Base-by-base conservation (phyloP, 2,888 invertebrate species). In the Timema podura region DNA sequence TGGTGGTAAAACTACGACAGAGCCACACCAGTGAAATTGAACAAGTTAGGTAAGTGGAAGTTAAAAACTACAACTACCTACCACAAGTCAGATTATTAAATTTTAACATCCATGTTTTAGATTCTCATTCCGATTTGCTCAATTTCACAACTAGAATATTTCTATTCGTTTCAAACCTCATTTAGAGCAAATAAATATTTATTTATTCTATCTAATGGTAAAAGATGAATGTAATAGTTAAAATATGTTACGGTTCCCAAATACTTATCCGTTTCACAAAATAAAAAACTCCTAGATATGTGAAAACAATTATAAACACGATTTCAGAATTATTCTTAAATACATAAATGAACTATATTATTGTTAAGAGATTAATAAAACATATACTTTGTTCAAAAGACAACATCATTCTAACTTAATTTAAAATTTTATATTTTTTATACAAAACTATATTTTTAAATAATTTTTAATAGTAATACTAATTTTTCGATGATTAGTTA, bases 11-110 rank as follows among this genome's bases (percentile, higher is more conserved):
- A 79, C 79, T 94, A 64, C 84, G 90, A 0, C 88, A 89, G 76
- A 90, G 88, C 68, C 87, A 87, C 72, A 90, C 89, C 3, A 90
- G 89, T 69, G 93, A 93, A 78, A 85, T 91, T 11, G 88, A 90
- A 76, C 90, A 91, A 85, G 86, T 89, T 2, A 85, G 87, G 89
- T 90, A 30, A 30, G 30, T 30, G 30, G 30, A 30, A 30, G 30
- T 30, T 30, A 30, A 30, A 30, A 30, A 30, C 30, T 30, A 30
- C 30, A n/a, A 51, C 51, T 51, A 51, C n/a, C 51, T 51, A n/a
- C n/a, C 11, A n/a, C 51, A 13, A 51, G 2, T 51, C n/a, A 1
- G n/a, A 51, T n/a, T 13, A 51, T 13, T n/a, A 51, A 1, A 51
- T 13, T 51, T 51, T 51, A 51, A 51, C n/a, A n/a, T n/a, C 51